Evolutionary conservation across 2,888 invertebrate genomes (phyloP).

Genomic region (Hemaris fuciformis): DNA sequence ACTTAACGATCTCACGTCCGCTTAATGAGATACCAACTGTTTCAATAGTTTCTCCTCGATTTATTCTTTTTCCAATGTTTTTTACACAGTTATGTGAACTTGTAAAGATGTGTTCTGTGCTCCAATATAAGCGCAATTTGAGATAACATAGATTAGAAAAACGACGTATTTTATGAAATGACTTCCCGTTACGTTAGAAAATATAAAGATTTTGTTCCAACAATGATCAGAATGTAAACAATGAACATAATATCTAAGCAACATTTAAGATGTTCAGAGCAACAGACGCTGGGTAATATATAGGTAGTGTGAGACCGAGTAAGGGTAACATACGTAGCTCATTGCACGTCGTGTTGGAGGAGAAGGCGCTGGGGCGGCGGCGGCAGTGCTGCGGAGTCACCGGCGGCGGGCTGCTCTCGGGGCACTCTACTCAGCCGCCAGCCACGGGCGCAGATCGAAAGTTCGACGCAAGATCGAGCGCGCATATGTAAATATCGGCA

Average conservation of each 20-base stretch:
- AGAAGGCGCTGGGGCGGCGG: conserved; percentile 63
- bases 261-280: background rate
- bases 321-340: conserved; percentile 71
- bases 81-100: background rate
- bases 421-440: conserved; percentile 55
- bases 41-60: background rate
- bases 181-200: no score
- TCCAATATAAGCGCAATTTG: background rate
- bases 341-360: conserved; percentile 70
- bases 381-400: conserved; percentile 37
- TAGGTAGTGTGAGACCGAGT: background rate
- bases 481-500: conserved; percentile 82
- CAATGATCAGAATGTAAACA: background rate
- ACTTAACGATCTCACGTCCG: background rate
- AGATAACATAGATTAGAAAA: no score
- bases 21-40: background rate
- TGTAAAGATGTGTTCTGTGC: background rate
- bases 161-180: no score
- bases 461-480: conserved; percentile 78
- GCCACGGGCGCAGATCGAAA: conserved; percentile 77
- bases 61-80: background rate
- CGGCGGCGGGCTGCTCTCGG: conserved; percentile 52
- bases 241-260: background rate
- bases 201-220: no score
- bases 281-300: background rate